phyloP scores from a whole-genome alignment of 2,888 invertebrate genomes.

The Chelonus formosanus region DNA sequence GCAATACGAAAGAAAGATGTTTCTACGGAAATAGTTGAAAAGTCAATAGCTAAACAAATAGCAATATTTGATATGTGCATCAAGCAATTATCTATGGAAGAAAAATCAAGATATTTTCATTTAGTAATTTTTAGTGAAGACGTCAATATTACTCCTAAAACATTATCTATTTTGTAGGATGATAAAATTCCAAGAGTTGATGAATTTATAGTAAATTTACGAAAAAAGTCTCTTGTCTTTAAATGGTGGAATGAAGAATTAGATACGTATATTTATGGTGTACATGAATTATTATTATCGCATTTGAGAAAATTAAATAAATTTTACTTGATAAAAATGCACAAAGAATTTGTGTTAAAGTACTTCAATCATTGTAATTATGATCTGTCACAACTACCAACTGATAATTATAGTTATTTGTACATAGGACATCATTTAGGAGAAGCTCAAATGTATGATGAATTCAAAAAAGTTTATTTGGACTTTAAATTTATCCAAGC shows the following conservation, averaged over 20 bases:
- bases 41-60: conserved; percentile 54
- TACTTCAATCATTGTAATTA: conserved; percentile 68
- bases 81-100: neutral
- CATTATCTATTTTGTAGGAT: conserved; percentile 68
- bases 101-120: conserved; percentile 68
- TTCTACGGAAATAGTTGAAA: conserved; percentile 54
- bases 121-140: conserved; percentile 76
- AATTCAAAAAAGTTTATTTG: conserved; percentile 72
- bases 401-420: conserved; percentile 78
- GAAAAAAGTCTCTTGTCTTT: conserved; percentile 74
- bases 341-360: conserved; percentile 70
- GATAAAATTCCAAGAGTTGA: conserved; percentile 67
- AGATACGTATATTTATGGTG: conserved; percentile 74
- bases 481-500: conserved; percentile 77
- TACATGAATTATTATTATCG: conserved; percentile 75
- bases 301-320: conserved; percentile 66
- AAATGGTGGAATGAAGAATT: conserved; percentile 71
- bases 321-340: conserved; percentile 66
- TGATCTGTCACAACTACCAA: conserved; percentile 70
- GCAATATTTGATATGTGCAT: conserved; percentile 68
- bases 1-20: conserved; percentile 69
- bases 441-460: conserved; percentile 67
- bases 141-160: conserved; percentile 73
- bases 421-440: conserved; percentile 78
- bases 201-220: conserved; percentile 72